Evolutionary conservation across 2,797 vertebrate species (phyloP), one percentile per base, ranked within the genome.

Genomic region (Molossus molossus): DNA sequence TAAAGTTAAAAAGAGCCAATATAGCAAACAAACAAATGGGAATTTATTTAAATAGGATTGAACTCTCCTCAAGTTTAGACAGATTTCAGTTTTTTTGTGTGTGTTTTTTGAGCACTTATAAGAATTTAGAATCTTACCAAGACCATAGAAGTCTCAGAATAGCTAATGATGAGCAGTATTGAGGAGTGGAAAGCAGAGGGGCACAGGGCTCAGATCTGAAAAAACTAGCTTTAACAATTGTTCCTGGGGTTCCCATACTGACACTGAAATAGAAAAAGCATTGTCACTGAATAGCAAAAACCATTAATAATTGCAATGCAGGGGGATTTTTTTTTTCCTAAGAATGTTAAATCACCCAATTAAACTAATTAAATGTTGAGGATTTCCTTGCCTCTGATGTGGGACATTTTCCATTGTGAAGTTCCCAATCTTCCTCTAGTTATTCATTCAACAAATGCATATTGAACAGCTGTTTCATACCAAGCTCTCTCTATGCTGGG

Each of bases 81-180:
- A 53, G 9, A 69, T 90, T 91, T 91, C 12, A 64, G 8, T 73
- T 4, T 94, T 90, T 73, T n/a, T 29, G 33, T 80, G 37, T 33
- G 23, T 0, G 21, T 75, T 62, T n/a, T n/a, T 33, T 5, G 45
- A 92, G 80, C 64, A 70, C n/a, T 79, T 75, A 5, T 82, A 76
- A 94, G 81, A 94, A 60, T 90, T 91, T 95, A 8, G 5, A 87
- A 76, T 94, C 53, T 94, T 90, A 76, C 5, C 53, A 70, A 92
- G 48, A 13, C 70, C 91, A 48, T 13, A 33, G 5, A 60, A 65
- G 15, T 80, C 17, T 73, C 76, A 73, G n/a, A 87, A 85, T 87
- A 87, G 40, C 58, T 88, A 91, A 79, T 58, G 53, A 67, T 69
- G 45, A 64, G 58, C 25, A 88, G 13, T 29, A 50, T 67, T 55